Conservation (phyloP, 23 tunicate species). For the Clavelina lepadiformis region DNA sequence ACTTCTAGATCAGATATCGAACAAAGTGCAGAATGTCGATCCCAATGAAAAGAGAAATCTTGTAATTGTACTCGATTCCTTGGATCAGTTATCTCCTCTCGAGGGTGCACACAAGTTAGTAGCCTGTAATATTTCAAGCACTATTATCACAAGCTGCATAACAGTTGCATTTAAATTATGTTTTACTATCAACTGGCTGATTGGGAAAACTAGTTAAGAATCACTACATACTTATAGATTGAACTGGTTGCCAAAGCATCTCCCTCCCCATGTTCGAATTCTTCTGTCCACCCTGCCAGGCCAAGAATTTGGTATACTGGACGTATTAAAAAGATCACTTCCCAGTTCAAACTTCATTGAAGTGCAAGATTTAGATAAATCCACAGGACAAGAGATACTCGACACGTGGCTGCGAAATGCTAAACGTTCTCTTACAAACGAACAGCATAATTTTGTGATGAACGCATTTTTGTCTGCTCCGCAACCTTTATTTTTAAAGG, state of each 20-base stretch:
- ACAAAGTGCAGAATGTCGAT: constrained; percentile 1
- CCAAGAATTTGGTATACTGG: constrained; percentile 26
- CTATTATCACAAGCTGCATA: background rate
- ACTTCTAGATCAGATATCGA: constrained; percentile 22
- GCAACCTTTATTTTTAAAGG: constrained; percentile 69
- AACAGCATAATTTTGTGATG: constrained; percentile 40
- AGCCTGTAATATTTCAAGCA: background rate
- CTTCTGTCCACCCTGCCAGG: constrained; percentile 68
- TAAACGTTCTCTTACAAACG: constrained; percentile 23
- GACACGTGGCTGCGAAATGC: constrained; percentile 32
- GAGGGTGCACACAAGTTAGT: constrained; percentile 73
- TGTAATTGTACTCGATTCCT: constrained; percentile 58
- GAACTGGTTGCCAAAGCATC: constrained; percentile 72
- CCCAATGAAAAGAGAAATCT: constrained; percentile 13
- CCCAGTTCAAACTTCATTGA: constrained; percentile 32
- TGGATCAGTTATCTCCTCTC: constrained; percentile 58
- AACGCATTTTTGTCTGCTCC: constrained; percentile 38
- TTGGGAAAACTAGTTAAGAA: background rate
- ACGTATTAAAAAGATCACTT: constrained; percentile 18
- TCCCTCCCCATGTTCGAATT: constrained; percentile 47
- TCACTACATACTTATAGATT: constrained; percentile 14
- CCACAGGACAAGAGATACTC: constrained; percentile 55
- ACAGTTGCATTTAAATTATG: background rate
- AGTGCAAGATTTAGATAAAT: constrained; percentile 38
- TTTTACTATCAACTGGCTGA: background rate